Conservation (phyloP, 2,888 invertebrate species). For the Ernsta delagoae region DNA sequence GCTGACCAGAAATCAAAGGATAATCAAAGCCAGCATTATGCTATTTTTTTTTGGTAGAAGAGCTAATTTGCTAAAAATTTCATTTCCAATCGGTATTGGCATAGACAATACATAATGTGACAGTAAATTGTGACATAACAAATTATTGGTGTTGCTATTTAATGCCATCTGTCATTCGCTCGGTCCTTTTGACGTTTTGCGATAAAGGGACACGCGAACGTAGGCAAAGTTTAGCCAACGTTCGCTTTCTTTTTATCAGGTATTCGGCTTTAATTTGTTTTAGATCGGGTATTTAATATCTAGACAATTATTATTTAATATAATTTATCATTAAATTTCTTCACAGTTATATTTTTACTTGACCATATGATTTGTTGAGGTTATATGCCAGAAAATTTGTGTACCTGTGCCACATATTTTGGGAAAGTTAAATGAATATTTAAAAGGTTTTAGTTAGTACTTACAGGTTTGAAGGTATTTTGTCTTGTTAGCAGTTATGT, state of each 20-base stretch:
- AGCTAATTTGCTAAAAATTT: too few species aligned
- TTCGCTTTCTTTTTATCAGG: slow-evolving; percentile 74
- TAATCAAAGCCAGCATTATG: too few species aligned
- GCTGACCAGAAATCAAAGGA: too few species aligned
- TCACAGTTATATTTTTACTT: slow-evolving; percentile 7
- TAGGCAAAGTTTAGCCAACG: slow-evolving; percentile 74
- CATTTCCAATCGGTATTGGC: too few species aligned
- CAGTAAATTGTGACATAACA: too few species aligned
- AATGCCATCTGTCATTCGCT: slow-evolving; percentile 25
- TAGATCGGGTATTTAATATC: slow-evolving; percentile 36
- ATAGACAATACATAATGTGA: too few species aligned
- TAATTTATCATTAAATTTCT: slow-evolving; percentile 36
- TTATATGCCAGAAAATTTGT: slow-evolving; percentile 56
- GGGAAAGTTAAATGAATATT: slow-evolving; percentile 48
- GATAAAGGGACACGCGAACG: slow-evolving; percentile 81
- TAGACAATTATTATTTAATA: neutral
- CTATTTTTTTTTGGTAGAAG: too few species aligned
- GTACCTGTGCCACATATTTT: slow-evolving; percentile 67
- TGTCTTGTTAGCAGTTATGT: slow-evolving; percentile 67
- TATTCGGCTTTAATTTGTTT: slow-evolving; percentile 51
- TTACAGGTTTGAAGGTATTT: slow-evolving; percentile 29
- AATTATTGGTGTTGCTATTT: neutral
- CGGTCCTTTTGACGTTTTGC: slow-evolving; percentile 76
- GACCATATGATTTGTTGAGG: slow-evolving; percentile 63
- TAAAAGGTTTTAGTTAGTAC: too few species aligned